Evolutionary conservation across 2,797 vertebrate genomes (phyloP).

Genomic region (Phrynocephalus forsythii): DNA sequence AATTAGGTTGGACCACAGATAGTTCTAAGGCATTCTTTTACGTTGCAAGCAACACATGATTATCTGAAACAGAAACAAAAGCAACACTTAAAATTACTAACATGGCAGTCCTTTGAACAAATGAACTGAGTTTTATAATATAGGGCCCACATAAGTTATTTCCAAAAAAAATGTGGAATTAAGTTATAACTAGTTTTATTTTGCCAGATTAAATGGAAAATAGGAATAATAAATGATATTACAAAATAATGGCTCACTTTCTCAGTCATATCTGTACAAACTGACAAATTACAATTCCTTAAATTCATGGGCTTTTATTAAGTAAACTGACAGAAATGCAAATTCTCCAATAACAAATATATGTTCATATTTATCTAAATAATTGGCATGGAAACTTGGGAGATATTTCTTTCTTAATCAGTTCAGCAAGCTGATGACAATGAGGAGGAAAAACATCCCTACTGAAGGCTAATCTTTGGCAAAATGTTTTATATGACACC

Average conservation of each 20-base stretch:
- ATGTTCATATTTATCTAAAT: neutral
- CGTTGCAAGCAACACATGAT: neutral
- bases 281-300: neutral
- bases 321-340: neutral
- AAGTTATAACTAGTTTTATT: neutral
- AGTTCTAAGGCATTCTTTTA: neutral
- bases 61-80: neutral
- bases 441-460: neutral
- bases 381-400: accelerated
- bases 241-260: neutral
- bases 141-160: neutral
- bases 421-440: neutral
- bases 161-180: neutral
- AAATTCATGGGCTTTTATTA: neutral
- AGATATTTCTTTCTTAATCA: neutral
- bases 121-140: neutral
- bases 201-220: neutral
- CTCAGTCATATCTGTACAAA: neutral
- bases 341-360: neutral
- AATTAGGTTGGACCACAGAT: neutral
- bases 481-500: slow-evolving; percentile 28
- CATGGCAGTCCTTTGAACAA: neutral
- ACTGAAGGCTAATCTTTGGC: neutral
- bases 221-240: neutral
- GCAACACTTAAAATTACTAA: neutral